Evolutionary conservation across 2,113 vertebrate species (phyloP), one percentile per base, ranked within the genome.

Genomic region (Tupaia tana): DNA sequence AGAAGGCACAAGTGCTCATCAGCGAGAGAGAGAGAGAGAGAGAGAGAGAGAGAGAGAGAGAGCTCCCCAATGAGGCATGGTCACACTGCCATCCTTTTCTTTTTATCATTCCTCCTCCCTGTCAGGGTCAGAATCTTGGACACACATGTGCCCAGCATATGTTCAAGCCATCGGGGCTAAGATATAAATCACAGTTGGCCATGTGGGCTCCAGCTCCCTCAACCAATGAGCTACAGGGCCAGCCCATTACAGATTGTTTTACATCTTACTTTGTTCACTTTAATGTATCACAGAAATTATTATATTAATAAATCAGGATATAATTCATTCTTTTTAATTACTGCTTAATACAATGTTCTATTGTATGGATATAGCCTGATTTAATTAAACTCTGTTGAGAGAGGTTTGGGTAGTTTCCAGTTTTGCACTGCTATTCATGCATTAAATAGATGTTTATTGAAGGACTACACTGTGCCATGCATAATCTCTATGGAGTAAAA

Each of bases 361-460:
- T 87, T 95, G 66, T 52, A 22, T 95, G 43, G 19, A 56, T 27
- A 8, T 61, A 75, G 25, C 27, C 14, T 90, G 61, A 74, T 67
- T 63, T 61, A n/a, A 67, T 80, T 86, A 34, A 93, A 54, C 59
- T 90, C 20, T 90, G 61, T 58, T 67, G 61, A 69, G 9, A 6
- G 22, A 67, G 7, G 73, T 61, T 84, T 73, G 34, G 24, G 29
- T 86, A 67, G 19, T 67, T 91, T 77, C 58, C 16, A 70, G 34
- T 27, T 93, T 54, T 79, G 89, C 9, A 12, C 15, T 91, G 56
- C 69, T 71, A 77, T 66, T 67, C 19, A 78, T 79, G n/a, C 11
- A 22, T 91, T 80, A 86, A 86, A 43, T 63, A 84, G 73, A 56
- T 77, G 91, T n/a, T 84, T 87, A 58, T 75, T 89, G 78, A 91